Evolutionary conservation across 2,888 invertebrate species (phyloP).

Genomic region (Darwinula stevensoni): DNA sequence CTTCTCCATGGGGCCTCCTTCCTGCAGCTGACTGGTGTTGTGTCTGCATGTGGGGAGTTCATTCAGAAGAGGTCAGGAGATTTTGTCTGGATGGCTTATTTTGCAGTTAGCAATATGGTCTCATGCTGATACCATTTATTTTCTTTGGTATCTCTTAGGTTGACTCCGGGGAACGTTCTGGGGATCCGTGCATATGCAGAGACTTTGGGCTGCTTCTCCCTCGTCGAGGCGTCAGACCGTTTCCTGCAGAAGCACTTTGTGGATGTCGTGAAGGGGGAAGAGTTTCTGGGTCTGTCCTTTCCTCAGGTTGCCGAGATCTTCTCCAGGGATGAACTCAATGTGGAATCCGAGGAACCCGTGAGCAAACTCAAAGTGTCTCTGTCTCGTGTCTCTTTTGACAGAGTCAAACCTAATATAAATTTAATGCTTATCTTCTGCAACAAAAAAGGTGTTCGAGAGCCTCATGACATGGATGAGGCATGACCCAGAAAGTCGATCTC

Average conservation of each 20-base stretch:
- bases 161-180: conserved; percentile 47
- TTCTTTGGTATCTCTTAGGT: conserved; percentile 19
- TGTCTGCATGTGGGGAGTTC: conserved; percentile 54
- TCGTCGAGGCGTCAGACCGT: conserved; percentile 42
- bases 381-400: not conserved
- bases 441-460: conserved; percentile 48
- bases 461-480: conserved; percentile 48
- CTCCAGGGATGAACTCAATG: conserved; percentile 41
- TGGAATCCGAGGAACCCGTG: conserved; percentile 38
- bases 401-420: not conserved
- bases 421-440: conserved; percentile 4
- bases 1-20: conserved; percentile 58
- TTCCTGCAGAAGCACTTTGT: conserved; percentile 49
- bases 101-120: not conserved
- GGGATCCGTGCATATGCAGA: conserved; percentile 51
- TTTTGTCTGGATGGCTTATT: not conserved
- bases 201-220: conserved; percentile 32
- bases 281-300: conserved; percentile 31
- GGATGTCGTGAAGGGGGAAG: conserved; percentile 40
- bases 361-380: conserved; percentile 4
- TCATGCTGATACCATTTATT: conserved; percentile 4
- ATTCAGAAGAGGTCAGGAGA: conserved; percentile 29
- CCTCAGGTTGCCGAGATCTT: conserved; percentile 35
- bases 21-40: conserved; percentile 41
- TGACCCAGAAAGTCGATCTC: conserved; percentile 24